A percentile compares a stretch with the other conserved stretches of the same genome.
phyloP scores from a whole-genome alignment of 2,113 vertebrate genomes.

The Sialia sialis region DNA sequence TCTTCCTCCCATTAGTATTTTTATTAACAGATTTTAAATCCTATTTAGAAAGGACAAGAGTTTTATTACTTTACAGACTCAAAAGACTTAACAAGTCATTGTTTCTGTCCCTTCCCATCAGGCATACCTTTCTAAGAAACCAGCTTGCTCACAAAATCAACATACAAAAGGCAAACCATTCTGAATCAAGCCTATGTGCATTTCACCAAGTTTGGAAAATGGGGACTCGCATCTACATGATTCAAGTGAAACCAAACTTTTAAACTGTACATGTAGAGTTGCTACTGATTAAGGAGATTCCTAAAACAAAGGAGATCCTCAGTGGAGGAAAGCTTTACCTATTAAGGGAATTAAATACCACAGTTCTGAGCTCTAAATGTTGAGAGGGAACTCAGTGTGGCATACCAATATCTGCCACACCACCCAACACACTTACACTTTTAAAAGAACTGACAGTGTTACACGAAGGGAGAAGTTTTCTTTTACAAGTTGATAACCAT shows the following conservation, averaged over 20 bases:
- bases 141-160: background rate
- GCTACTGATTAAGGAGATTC: background rate
- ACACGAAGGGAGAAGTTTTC: background rate
- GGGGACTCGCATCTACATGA: background rate
- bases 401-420: background rate
- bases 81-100: background rate
- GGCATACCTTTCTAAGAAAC: background rate
- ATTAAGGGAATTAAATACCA: background rate
- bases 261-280: background rate
- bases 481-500: background rate
- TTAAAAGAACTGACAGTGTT: background rate
- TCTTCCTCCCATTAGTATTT: background rate
- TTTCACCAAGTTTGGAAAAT: background rate
- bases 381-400: background rate
- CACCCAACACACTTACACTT: background rate
- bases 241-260: background rate
- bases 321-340: background rate
- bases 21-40: background rate
- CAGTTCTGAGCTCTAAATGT: background rate
- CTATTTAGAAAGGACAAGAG: background rate
- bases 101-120: background rate
- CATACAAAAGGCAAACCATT: background rate
- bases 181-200: accelerated
- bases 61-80: background rate
- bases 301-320: background rate